Evolutionary conservation across 2,888 invertebrate genomes (phyloP).

Genomic region (Xestoiulus laeticollis): DNA sequence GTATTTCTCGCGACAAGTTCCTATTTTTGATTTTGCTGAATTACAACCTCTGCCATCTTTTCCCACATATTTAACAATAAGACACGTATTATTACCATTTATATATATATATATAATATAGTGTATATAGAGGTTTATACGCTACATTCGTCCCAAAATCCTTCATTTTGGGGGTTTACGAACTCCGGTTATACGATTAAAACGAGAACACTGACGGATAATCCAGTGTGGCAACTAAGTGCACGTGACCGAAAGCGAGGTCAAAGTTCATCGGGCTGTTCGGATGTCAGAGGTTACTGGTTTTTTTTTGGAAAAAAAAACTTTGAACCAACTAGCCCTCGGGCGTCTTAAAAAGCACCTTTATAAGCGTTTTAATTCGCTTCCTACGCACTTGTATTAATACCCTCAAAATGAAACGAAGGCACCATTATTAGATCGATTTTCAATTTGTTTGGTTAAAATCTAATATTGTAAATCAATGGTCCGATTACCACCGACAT

Average conservation of each 20-base stretch:
- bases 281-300: slow-evolving; percentile 3
- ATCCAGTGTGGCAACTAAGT: slow-evolving; percentile 6
- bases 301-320: background rate
- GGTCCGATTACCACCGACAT: background rate
- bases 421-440: slow-evolving; percentile 15
- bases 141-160: slow-evolving; percentile 14
- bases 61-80: slow-evolving; percentile 28
- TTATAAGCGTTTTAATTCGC: background rate
- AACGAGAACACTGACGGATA: slow-evolving; percentile 34
- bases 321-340: background rate
- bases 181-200: slow-evolving; percentile 27
- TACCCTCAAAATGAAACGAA: slow-evolving; percentile 37
- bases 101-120: slow-evolving; percentile 18
- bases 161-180: slow-evolving; percentile 2
- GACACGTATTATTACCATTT: slow-evolving; percentile 28
- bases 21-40: background rate
- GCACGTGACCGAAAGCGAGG: background rate
- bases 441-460: background rate
- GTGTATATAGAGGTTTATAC: slow-evolving; percentile 18
- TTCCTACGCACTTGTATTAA: background rate
- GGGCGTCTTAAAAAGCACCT: background rate
- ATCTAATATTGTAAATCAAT: slow-evolving; percentile 20
- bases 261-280: background rate
- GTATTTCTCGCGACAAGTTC: background rate
- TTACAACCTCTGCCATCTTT: background rate